phyloP scores from a whole-genome alignment of 2,888 invertebrate species.

The Cerastis rubricosa region DNA sequence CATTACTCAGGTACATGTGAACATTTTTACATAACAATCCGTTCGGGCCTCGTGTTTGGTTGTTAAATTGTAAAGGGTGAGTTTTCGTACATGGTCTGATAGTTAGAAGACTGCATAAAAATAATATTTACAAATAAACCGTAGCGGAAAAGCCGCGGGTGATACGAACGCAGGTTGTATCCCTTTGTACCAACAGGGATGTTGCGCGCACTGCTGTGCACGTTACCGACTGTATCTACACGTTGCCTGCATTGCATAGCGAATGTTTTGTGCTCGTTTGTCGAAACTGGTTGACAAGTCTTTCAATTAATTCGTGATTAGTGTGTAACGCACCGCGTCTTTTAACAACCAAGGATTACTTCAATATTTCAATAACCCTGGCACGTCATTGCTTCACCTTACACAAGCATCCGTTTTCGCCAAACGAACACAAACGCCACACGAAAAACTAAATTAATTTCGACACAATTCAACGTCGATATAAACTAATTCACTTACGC shows the following conservation, averaged over 20 bases:
- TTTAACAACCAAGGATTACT: neutral
- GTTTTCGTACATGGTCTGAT: conserved; percentile 51
- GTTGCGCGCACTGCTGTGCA: conserved; percentile 62
- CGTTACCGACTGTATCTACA: conserved; percentile 61
- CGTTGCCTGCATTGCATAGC: conserved; percentile 34
- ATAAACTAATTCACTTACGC: conserved; percentile 72
- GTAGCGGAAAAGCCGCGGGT: conserved; percentile 82
- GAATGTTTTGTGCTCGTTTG: conserved; percentile 41
- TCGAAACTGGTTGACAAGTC: conserved; percentile 17
- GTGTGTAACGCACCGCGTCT: conserved; percentile 12
- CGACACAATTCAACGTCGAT: conserved; percentile 55
- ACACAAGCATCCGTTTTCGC: conserved; percentile 10
- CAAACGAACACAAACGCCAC: conserved; percentile 49
- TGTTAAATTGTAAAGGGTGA: conserved; percentile 59
- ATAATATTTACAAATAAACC: conserved; percentile 83
- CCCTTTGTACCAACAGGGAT: conserved; percentile 86
- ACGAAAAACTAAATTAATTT: conserved; percentile 56
- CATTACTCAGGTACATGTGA: conserved; percentile 70
- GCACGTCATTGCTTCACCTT: neutral
- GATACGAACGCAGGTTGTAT: conserved; percentile 80
- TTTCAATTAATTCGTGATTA: neutral
- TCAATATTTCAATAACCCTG: neutral
- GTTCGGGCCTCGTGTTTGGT: conserved; percentile 49
- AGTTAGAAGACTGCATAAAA: conserved; percentile 70
- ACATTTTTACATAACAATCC: conserved; percentile 67